Evolutionary conservation across 2,888 invertebrate species (phyloP).

Genomic region (Melipona bicolor): DNA sequence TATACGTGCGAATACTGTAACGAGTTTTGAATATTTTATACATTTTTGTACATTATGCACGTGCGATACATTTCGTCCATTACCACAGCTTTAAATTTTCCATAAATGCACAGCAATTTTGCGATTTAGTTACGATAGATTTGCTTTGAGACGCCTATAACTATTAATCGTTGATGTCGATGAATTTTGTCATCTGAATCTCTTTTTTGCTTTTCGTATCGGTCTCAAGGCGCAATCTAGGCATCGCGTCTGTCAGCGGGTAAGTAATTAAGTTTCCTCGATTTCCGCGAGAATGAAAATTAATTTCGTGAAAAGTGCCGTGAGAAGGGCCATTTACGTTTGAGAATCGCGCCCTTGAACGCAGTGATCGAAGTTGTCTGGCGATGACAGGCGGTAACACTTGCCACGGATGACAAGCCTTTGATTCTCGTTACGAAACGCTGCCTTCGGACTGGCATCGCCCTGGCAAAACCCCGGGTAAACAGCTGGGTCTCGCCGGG

Average conservation of each 20-base stretch:
- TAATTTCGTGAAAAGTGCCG: not conserved
- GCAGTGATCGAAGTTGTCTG: conserved; percentile 64
- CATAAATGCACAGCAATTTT: no score
- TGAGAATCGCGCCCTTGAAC: conserved; percentile 27
- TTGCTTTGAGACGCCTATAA: no score
- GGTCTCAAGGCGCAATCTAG: not conserved
- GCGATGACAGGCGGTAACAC: conserved; percentile 73
- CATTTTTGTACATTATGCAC: no score
- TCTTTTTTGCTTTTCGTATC: not conserved
- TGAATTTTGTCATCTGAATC: no score
- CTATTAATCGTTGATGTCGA: no score
- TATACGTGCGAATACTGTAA: no score
- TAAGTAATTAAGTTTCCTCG: not conserved
- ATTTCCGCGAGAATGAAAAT: not conserved
- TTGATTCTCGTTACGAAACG: conserved; percentile 68
- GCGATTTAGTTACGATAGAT: not conserved
- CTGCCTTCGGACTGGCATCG: conserved; percentile 58
- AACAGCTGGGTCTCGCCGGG: conserved; percentile 51
- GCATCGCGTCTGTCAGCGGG: not conserved
- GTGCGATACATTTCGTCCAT: no score
- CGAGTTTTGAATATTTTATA: no score
- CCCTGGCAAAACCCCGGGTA: conserved; percentile 48
- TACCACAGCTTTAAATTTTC: no score
- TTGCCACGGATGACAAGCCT: conserved; percentile 72
- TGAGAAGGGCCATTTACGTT: not conserved